Percentiles rank a stretch among this genome's conserved stretches.
These are phyloP conservation scores for Melinaea menophilus DNA, from an alignment of 2,888 invertebrate genomes.

Conservation along the genomic window DNA sequence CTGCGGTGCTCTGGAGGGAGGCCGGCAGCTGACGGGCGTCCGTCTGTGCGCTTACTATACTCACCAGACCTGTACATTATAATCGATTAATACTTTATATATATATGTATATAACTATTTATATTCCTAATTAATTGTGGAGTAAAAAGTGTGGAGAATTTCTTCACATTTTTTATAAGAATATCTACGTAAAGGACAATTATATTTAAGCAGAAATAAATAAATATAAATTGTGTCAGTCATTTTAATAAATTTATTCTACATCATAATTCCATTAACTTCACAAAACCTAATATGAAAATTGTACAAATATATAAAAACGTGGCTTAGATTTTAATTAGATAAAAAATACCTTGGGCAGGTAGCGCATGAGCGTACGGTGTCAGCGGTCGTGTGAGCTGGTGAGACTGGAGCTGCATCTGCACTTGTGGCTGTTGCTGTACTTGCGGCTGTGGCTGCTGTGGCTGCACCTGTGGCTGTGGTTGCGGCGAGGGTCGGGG, in stretches of 20 bases:
- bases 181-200: no score
- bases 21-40: constrained; percentile 45
- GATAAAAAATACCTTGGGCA: constrained; percentile 26
- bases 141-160: no score
- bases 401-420: constrained; percentile 29
- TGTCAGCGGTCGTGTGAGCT: constrained; percentile 28
- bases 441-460: constrained; percentile 32
- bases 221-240: no score
- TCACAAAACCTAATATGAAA: no score
- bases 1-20: constrained; percentile 67
- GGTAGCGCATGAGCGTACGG: constrained; percentile 28
- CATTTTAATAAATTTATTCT: no score
- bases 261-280: no score
- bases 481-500: constrained; percentile 45
- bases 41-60: constrained; percentile 49
- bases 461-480: constrained; percentile 51
- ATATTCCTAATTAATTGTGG: no score
- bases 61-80: constrained; percentile 39
- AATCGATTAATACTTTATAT: neutral
- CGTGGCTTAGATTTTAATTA: constrained; percentile 1
- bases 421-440: constrained; percentile 25
- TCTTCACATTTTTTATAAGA: no score
- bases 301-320: neutral
- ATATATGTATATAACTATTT: neutral
- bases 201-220: no score